Evolutionary conservation across 2,113 vertebrate species (phyloP).

Genomic region (Gallinago undulata): DNA sequence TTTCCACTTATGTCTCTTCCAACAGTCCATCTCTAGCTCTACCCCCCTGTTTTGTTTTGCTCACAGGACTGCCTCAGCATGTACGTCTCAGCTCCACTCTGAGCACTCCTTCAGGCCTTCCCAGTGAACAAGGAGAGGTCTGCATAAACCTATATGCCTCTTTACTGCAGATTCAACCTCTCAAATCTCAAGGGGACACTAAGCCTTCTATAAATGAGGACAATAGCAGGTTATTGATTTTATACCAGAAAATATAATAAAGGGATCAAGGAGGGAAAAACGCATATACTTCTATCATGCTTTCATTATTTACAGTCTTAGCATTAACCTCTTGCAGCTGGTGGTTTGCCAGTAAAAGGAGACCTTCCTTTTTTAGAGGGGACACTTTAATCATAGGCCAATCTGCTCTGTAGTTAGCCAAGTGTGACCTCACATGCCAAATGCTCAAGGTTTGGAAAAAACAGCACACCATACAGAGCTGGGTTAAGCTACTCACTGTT

Average conservation of each 20-base stretch:
- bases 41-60: not conserved
- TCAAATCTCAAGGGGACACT: not conserved
- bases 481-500: not conserved
- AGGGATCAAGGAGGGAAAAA: not conserved
- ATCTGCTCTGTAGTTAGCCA: not conserved
- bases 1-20: not conserved
- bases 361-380: not conserved
- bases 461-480: not conserved
- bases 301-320: not conserved
- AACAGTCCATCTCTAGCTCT: not conserved
- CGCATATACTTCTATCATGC: not conserved
- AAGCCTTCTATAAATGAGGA: not conserved
- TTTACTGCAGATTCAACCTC: not conserved
- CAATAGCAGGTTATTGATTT: not conserved
- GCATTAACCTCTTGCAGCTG: not conserved
- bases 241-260: not conserved
- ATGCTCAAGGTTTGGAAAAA: not conserved
- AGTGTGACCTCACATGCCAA: not conserved
- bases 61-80: not conserved
- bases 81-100: not conserved
- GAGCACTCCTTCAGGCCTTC: not conserved
- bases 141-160: not conserved
- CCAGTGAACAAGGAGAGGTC: not conserved
- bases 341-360: not conserved
- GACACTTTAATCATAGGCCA: not conserved